phyloP scores from a whole-genome alignment of 2,797 vertebrate genomes.

The Tenualosa thibaudeaui region DNA sequence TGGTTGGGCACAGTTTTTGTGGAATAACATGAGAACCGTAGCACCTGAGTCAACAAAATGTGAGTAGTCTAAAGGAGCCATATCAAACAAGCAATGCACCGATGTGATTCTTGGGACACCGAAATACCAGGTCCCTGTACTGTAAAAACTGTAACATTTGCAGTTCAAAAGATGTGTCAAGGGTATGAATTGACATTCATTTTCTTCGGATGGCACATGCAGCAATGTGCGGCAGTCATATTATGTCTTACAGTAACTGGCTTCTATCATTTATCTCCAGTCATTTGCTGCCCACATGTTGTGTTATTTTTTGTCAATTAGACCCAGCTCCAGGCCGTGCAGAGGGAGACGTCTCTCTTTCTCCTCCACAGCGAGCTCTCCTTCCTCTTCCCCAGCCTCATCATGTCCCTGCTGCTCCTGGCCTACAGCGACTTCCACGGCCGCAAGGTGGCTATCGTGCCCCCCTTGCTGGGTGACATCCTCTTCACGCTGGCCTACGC shows the following conservation, averaged over 20 bases:
- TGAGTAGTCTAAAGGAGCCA: no score
- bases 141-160: no score
- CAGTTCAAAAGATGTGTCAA: no score
- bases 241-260: neutral
- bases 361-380: conserved; percentile 72
- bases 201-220: no score
- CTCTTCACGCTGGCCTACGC: conserved; percentile 59
- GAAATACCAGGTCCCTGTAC: no score
- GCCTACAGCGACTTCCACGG: conserved; percentile 76
- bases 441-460: conserved; percentile 75
- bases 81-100: no score
- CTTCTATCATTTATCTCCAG: neutral
- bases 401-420: conserved; percentile 76
- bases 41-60: no score
- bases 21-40: no score
- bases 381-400: conserved; percentile 73
- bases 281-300: neutral
- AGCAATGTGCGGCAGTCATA: no score
- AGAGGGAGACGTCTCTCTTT: conserved; percentile 76
- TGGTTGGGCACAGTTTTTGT: no score
- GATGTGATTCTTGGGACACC: no score
- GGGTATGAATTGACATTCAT: no score
- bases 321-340: conserved; percentile 69
- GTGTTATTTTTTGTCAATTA: neutral
- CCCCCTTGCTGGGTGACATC: conserved; percentile 71